Evolutionary conservation across 2,113 vertebrate genomes (phyloP), one percentile per base, ranked within the genome.

Genomic region (Pachycephala philippinensis): DNA sequence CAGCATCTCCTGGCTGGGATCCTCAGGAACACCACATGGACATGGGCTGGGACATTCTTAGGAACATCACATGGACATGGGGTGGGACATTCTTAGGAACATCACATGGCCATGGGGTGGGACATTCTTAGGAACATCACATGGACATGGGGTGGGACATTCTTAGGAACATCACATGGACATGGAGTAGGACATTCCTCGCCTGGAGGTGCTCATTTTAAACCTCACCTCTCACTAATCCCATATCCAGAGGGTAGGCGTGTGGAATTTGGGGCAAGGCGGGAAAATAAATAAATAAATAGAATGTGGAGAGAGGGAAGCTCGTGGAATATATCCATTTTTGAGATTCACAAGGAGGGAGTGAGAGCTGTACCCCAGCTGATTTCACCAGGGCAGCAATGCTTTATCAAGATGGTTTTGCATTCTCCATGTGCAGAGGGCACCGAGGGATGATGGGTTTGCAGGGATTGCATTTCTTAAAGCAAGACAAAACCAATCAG

Each of bases 401-500:
- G 24, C 63, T 84, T 37, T 23, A 13, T 24, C 1, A 0, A 5
- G 47, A 7, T 0, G 5, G n/a, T 42, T 87, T 77, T 70, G 56
- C 52, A 19, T 81, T 54, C 77, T 91, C 80, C 68, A 18, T 0
- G 50, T 12, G 54, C 61, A 42, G 61, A 28, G 44, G 11, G 8
- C n/a, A 26, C 42, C 0, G 0, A 56, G 45, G 60, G 49, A 31
- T 23, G 49, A 78, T 59, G 78, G 8, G 74, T 64, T 96, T 76
- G 65, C 79, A 61, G 83, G 83, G 53, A 23, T 2, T 37, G 54
- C 54, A 87, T 89, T 94, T 75, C 93, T 74, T 89, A 89, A 89
- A 81, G 64, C 77, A 65, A 95, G 93, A 83, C 87, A 94, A 91
- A 95, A 89, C 0, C 71, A 76, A 89, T 86, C 83, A 82, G 52